Evolutionary conservation across 2,888 invertebrate species (phyloP).

Genomic region (Drosophila nr. perissopoda): DNA sequence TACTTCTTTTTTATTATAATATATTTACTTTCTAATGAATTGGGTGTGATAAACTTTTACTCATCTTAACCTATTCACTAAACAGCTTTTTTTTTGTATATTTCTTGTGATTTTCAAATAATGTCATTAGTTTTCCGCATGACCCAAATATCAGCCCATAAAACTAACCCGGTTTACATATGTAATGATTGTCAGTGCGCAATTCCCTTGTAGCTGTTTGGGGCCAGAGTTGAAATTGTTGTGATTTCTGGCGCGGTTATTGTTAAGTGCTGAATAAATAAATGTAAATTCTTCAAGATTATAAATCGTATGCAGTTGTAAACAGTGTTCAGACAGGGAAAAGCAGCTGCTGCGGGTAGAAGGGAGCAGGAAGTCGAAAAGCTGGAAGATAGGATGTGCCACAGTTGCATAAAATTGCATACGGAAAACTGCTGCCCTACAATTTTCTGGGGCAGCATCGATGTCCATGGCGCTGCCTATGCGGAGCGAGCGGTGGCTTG

Average conservation of each 20-base stretch:
- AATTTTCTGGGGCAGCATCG: constrained; percentile 64
- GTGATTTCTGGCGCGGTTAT: constrained; percentile 63
- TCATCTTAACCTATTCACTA: background rate
- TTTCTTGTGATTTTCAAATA: constrained; percentile 7
- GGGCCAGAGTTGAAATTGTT: constrained; percentile 20
- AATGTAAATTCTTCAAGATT: constrained; percentile 77
- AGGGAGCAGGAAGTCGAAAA: constrained; percentile 9
- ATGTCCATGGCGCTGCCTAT: constrained; percentile 48
- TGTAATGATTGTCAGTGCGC: constrained; percentile 34
- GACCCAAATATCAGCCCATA: constrained; percentile 14
- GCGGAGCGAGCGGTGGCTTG: constrained; percentile 40
- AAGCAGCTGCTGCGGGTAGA: constrained; percentile 19
- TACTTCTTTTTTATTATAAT: background rate
- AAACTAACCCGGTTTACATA: constrained; percentile 12
- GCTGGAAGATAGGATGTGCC: constrained; percentile 58
- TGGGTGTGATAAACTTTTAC: background rate
- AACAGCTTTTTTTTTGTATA: background rate
- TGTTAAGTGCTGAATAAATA: constrained; percentile 72
- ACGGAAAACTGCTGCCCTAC: constrained; percentile 67
- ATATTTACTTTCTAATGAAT: background rate
- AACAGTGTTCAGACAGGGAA: constrained; percentile 63
- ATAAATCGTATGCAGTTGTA: constrained; percentile 81
- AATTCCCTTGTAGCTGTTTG: constrained; percentile 1
- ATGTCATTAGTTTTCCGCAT: constrained; percentile 8
- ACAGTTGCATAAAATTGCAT: constrained; percentile 82